Evolutionary conservation across 2,888 invertebrate species (phyloP), one percentile per base, ranked within the genome.

Genomic region (Stomorhina lunata): DNA sequence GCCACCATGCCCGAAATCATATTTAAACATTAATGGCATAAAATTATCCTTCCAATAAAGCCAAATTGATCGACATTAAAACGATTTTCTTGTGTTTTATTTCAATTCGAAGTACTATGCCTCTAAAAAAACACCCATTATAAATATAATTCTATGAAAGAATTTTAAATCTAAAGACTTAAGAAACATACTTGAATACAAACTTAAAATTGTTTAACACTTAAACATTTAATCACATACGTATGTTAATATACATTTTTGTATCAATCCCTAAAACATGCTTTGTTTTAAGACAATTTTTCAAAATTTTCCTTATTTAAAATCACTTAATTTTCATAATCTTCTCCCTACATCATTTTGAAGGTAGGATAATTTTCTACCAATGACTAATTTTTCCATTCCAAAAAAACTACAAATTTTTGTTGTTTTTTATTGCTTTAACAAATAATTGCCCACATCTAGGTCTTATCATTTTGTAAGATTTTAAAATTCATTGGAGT

Each of bases 391-490:
- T 72, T 66, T 57, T 63, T 10, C n/a, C 7, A 12, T 55, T 17
- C 12, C 55, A 32, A 55, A 71, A 43, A 53, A n/a, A 10, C 17
- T 40, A 34, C 5, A 45, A 45, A 17, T 17, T 17, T 17, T 45
- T 45, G 6, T 20, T 40, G 27, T 25, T 10, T 43, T 37, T n/a
- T n/a, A 65, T 75, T 53, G 32, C 55, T 66, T 50, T 34, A 6
- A 68, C 59, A 75, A 80, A 76, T 68, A 55, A 78, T 59, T 78
- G 80, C 83, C 80, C 65, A 78, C 77, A 78, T 77, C 83, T 69
- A 61, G 65, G 34, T 71, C 77, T 80, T 83, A 80, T 83, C 80
- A 75, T 71, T 78, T 73, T 68, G 73, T 75, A 69, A 69, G 72
- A 77, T 69, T 80, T 68, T 34, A 66, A 63, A n/a, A 57, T 72